Evolutionary conservation across 2,888 invertebrate species (phyloP).

Genomic region (Drymonia ruficornis): DNA sequence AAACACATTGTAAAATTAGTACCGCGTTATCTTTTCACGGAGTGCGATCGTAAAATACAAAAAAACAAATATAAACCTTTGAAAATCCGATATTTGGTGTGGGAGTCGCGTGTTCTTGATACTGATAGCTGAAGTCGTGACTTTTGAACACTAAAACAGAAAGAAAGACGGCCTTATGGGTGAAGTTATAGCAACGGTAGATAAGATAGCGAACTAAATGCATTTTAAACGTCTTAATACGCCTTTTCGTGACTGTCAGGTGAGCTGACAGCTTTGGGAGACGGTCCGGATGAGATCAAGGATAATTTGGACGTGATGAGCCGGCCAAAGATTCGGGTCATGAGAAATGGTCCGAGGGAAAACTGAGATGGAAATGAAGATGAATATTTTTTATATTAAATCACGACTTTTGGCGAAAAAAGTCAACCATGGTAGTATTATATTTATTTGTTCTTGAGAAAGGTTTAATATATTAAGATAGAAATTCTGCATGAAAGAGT

Average conservation of each 20-base stretch:
- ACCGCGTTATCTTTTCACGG: conserved; percentile 50
- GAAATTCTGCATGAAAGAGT: too few relatives aligned
- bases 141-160: conserved; percentile 94
- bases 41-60: conserved; percentile 61
- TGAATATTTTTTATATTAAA: conserved; percentile 8
- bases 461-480: too few relatives aligned
- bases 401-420: conserved; percentile 28
- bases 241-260: conserved; percentile 79
- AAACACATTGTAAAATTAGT: conserved; percentile 67
- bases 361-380: conserved; percentile 56
- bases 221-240: conserved; percentile 84
- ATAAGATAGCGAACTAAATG: conserved; percentile 83
- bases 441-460: background rate
- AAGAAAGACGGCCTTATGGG: conserved; percentile 82
- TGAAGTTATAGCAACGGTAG: conserved; percentile 75
- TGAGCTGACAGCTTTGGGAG: conserved; percentile 78
- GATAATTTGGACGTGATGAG: conserved; percentile 80
- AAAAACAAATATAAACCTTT: conserved; percentile 86
- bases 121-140: conserved; percentile 87
- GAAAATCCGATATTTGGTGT: conserved; percentile 96
- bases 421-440: background rate
- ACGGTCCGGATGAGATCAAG: conserved; percentile 59
- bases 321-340: conserved; percentile 66
- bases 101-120: conserved; percentile 88
- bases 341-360: conserved; percentile 65